Evolutionary conservation across 2,113 vertebrate species (phyloP).

Genomic region (Phocoena phocoena): DNA sequence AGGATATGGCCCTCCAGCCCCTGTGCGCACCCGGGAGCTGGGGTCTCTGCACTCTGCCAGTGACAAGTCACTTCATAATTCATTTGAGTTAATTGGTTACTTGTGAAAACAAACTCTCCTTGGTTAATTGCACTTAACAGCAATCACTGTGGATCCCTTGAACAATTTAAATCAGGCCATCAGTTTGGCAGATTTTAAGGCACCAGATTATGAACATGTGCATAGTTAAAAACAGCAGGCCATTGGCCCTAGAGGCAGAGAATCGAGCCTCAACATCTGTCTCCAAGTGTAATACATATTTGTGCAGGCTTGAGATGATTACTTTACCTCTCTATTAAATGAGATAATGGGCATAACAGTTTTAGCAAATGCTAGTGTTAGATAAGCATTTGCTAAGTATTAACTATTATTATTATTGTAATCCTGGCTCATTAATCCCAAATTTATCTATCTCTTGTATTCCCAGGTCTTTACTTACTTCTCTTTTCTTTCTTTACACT

Average conservation of each 20-base stretch:
- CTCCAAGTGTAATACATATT: neutral
- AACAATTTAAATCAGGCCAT: neutral
- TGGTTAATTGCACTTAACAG: neutral
- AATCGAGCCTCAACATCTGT: neutral
- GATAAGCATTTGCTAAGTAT: neutral
- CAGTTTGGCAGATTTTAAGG: neutral
- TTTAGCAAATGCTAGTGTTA: neutral
- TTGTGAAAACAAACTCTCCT: neutral
- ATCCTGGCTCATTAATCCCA: neutral
- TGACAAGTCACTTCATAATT: neutral
- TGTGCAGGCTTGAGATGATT: neutral
- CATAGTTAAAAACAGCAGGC: neutral
- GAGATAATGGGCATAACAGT: neutral
- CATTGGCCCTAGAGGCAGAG: neutral
- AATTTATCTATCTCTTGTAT: neutral
- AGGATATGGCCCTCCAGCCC: rapidly evolving
- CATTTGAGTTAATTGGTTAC: neutral
- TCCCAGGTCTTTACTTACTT: neutral
- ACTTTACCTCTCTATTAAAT: neutral
- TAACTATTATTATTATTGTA: neutral
- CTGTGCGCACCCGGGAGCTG: rapidly evolving
- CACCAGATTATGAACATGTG: neutral
- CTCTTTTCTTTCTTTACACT: neutral
- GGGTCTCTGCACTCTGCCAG: neutral
- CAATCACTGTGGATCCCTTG: neutral